Base-by-base conservation (phyloP, 2,797 vertebrate species). In the Sphenopsis melanotis region DNA sequence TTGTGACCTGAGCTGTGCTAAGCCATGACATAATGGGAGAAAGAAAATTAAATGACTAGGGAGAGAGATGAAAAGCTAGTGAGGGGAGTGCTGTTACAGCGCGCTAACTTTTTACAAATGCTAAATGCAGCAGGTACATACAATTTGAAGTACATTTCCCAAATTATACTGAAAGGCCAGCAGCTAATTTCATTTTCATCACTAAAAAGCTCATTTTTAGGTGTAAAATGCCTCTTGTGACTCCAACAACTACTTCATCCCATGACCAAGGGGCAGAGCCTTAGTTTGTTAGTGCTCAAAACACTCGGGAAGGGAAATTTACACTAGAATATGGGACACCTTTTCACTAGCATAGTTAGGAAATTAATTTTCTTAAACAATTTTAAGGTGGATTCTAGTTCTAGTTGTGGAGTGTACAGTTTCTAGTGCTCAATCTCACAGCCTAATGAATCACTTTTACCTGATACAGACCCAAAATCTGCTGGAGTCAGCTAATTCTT, bases 381-480 rank as follows among this genome's bases (percentile, higher is more conserved):
- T 64, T 77, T 57, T 55, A 85, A 80, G 12, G 15, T 41, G 23
- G 15, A 23, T 61, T 53, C n/a, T 77, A 30, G 14, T 46, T 80
- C 18, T 49, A 2, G 21, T n/a, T 82, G 50, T 29, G 27, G 32
- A 16, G 5, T 60, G 11, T n/a, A 12, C 0, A 0, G 50, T 70
- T 75, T 68, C 46, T 63, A 18, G 24, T 52, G 60, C 63, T 90
- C 50, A 34, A 16, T 41, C 56, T 85, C 44, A 49, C 34, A 83
- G 3, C 23, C 15, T 60, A 37, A 42, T 52, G 16, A 69, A 55
- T 77, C 2, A 0, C 34, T 71, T 89, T 74, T 63, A 56, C 47
- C 42, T 76, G n/a, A 24, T 41, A 50, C 5, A 64, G 37, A 36
- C 70, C 60, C 87, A 66, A 74, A 85, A 47, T 52, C 41, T 64